Evolutionary conservation across 1,140 invertebrate genomes (phyloP).

Genomic region (Hycleus phaleratus): DNA sequence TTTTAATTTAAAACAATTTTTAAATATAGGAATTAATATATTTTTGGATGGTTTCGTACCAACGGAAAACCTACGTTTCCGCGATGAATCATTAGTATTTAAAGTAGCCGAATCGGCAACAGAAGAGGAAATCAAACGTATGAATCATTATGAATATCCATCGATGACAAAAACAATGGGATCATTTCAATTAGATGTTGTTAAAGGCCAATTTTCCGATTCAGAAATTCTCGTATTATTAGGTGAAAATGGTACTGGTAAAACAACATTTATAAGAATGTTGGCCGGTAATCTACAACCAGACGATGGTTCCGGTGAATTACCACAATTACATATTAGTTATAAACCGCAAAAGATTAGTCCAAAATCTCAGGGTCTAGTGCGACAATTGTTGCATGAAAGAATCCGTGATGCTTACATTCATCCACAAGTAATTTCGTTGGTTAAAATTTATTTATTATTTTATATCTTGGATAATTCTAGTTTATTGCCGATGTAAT

Average conservation of each 20-base stretch:
- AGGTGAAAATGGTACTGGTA: constrained; percentile 99
- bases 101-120: constrained; percentile 97
- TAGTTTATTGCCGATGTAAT: constrained; percentile 98
- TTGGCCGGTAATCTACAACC: constrained; percentile 90
- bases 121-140: constrained; percentile 94
- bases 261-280: constrained; percentile 99
- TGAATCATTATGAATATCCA: constrained; percentile 95
- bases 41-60: constrained; percentile 99
- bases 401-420: constrained; percentile 95
- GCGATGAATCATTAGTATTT: constrained; percentile 93
- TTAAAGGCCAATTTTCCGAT: constrained; percentile 94
- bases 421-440: constrained; percentile 71
- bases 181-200: constrained; percentile 72
- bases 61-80: constrained; percentile 97
- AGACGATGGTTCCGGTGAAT: constrained; percentile 76
- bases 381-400: constrained; percentile 86
- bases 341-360: constrained; percentile 99
- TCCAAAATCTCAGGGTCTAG: constrained; percentile 92
- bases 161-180: constrained; percentile 78
- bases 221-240: constrained; percentile 98
- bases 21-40: constrained; percentile 84
- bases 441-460: constrained; percentile 2
- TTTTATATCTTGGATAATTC: constrained; percentile 2
- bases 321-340: constrained; percentile 93
- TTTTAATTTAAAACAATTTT: not conserved